A percentile compares a stretch with the other conserved stretches of the same genome.
Conservation (phyloP, 2,797 vertebrate genomes). For the Chaetodon trifasciatus region DNA sequence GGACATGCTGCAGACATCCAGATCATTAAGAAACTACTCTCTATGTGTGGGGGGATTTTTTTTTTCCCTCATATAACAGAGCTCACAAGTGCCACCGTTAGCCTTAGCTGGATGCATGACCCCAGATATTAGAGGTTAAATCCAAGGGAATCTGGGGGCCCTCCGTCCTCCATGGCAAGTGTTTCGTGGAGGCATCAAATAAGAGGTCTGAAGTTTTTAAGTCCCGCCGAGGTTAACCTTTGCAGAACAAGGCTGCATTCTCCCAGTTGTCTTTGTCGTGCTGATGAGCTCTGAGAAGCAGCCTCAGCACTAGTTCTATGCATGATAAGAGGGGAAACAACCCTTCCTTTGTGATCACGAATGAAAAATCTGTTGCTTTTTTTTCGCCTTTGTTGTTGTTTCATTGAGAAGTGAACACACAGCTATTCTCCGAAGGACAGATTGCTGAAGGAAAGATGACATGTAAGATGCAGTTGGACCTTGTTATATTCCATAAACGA, state of each 20-base stretch:
- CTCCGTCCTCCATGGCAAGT: constrained; percentile 66
- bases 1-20: constrained; percentile 30
- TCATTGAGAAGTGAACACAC: constrained; percentile 51
- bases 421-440: constrained; percentile 61
- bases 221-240: constrained; percentile 85
- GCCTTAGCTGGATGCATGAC: constrained; percentile 59
- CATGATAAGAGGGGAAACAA: constrained; percentile 76
- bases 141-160: constrained; percentile 70
- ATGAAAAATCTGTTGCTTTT: constrained; percentile 78
- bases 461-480: constrained; percentile 65
- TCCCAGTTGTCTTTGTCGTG: constrained; percentile 81
- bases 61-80: constrained; percentile 27
- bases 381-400: constrained; percentile 65
- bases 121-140: constrained; percentile 82
- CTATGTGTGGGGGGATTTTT: constrained; percentile 3
- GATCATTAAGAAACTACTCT: constrained; percentile 27
- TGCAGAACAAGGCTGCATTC: constrained; percentile 81
- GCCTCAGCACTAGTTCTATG: constrained; percentile 74
- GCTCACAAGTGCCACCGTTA: constrained; percentile 69
- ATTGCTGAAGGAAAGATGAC: constrained; percentile 45
- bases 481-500: constrained; percentile 76
- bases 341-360: constrained; percentile 75
- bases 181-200: constrained; percentile 80
- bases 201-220: constrained; percentile 84
- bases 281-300: constrained; percentile 81